These are phyloP conservation scores for Beaufortia kweichowensis DNA, from an alignment of 2,113 vertebrate genomes.

Conservation along the genomic window DNA sequence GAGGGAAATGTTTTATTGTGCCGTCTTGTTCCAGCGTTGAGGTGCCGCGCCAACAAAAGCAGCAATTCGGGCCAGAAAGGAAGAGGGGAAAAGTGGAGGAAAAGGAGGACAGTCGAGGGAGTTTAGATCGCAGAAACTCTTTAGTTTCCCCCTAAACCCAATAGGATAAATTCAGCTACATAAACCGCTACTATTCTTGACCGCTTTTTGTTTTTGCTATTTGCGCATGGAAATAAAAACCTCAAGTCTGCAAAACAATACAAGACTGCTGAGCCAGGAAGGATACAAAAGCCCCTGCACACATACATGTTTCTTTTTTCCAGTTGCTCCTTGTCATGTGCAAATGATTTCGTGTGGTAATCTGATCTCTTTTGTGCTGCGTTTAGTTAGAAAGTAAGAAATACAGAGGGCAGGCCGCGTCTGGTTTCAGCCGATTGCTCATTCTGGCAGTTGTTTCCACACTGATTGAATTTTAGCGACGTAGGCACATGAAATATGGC, in stretches of 20 bases:
- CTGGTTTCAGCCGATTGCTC: constrained; percentile 66
- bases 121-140: constrained; percentile 52
- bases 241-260: constrained; percentile 64
- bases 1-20: constrained; percentile 68
- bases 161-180: constrained; percentile 57
- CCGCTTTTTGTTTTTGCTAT: constrained; percentile 62
- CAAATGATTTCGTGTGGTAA: constrained; percentile 66
- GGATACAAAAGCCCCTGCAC: constrained; percentile 52
- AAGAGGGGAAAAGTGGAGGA: constrained; percentile 41
- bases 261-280: constrained; percentile 39
- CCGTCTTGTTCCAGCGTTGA: constrained; percentile 43
- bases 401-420: constrained; percentile 64
- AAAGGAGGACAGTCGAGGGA: constrained; percentile 37
- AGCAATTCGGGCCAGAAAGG: constrained; percentile 38
- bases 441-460: constrained; percentile 65
- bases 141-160: constrained; percentile 20
- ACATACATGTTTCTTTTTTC: constrained; percentile 55
- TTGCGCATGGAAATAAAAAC: constrained; percentile 63
- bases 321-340: constrained; percentile 53
- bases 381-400: constrained; percentile 60
- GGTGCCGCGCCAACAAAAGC: constrained; percentile 60
- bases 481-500: constrained; percentile 54
- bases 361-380: constrained; percentile 68
- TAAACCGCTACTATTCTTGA: constrained; percentile 67
- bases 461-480: constrained; percentile 59